These are phyloP conservation scores for Drosophila merina DNA, from an alignment of 2,888 invertebrate species.

Conservation along the genomic window DNA sequence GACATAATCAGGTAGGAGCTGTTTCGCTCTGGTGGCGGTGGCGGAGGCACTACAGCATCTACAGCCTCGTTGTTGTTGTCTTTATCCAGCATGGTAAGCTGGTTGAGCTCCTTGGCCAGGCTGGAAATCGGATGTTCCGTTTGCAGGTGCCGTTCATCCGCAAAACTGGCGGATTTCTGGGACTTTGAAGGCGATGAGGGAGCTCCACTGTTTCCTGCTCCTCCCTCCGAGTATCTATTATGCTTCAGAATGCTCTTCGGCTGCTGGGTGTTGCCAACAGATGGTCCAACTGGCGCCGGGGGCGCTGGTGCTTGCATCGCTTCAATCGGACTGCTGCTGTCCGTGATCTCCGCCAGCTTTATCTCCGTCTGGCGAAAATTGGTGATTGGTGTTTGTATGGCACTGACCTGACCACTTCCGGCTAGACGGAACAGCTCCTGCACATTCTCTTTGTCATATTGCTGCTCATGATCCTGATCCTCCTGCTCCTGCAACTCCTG, in stretches of 20 bases:
- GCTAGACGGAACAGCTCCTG: constrained; percentile 85
- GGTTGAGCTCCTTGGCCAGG: constrained; percentile 79
- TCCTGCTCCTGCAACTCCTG: constrained; percentile 90
- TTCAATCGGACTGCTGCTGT: constrained; percentile 52
- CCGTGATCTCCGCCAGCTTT: constrained; percentile 71
- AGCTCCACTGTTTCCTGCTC: constrained; percentile 58
- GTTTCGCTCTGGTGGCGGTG: constrained; percentile 93
- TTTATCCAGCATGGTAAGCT: constrained; percentile 76
- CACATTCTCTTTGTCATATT: constrained; percentile 83
- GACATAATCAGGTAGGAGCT: constrained; percentile 95
- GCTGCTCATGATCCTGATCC: constrained; percentile 86
- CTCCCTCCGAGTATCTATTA: constrained; percentile 80
- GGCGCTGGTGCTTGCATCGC: constrained; percentile 10
- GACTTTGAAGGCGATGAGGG: constrained; percentile 84
- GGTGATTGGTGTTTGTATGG: constrained; percentile 84
- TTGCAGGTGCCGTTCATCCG: constrained; percentile 81
- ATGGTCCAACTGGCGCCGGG: constrained; percentile 4
- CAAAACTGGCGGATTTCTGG: constrained; percentile 83
- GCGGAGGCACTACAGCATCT: constrained; percentile 84
- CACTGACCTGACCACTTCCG: constrained; percentile 78
- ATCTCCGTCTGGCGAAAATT: constrained; percentile 83
- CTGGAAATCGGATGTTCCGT: constrained; percentile 80
- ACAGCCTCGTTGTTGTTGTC: constrained; percentile 66
- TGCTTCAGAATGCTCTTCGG: constrained; percentile 84
- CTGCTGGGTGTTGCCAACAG: constrained; percentile 57